Evolutionary conservation across 37 sponge, comb jelly and placozoan genomes (phyloP).

Genomic region (Ianthella basta): DNA sequence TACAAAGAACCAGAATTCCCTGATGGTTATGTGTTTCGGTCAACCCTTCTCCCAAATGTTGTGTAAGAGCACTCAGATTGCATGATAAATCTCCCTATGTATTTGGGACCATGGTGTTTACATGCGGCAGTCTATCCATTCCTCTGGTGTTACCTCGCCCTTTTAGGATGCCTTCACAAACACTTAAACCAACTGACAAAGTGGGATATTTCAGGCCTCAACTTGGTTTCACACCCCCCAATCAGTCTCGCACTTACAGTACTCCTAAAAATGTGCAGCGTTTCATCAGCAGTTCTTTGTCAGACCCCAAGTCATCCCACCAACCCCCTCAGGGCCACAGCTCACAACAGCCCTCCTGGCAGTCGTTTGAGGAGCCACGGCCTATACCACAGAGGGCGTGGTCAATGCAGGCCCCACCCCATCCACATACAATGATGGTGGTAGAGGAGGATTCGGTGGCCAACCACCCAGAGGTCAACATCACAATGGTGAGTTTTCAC

Average conservation of each 20-base stretch:
- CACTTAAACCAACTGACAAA: conserved; percentile 1
- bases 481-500: too few relatives aligned
- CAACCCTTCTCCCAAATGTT: conserved; percentile 65
- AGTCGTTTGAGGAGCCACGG: not conserved
- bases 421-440: conserved; percentile 12
- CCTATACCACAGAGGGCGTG: not conserved
- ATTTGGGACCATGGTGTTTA: not conserved
- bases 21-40: conserved; percentile 66
- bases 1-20: conserved; percentile 79
- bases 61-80: conserved; percentile 17
- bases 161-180: not conserved
- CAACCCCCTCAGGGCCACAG: not conserved
- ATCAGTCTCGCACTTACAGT: not conserved
- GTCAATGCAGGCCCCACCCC: not conserved
- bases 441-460: too few relatives aligned
- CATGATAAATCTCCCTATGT: not conserved
- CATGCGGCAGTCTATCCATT: not conserved
- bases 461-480: too few relatives aligned
- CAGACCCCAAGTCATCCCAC: not conserved
- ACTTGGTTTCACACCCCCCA: not conserved
- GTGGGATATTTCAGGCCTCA: conserved; percentile 10
- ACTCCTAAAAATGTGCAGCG: not conserved
- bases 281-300: not conserved
- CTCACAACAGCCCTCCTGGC: not conserved
- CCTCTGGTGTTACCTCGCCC: not conserved